Evolutionary conservation across 2,797 vertebrate genomes (phyloP).

Genomic region (Malacoraja senta): DNA sequence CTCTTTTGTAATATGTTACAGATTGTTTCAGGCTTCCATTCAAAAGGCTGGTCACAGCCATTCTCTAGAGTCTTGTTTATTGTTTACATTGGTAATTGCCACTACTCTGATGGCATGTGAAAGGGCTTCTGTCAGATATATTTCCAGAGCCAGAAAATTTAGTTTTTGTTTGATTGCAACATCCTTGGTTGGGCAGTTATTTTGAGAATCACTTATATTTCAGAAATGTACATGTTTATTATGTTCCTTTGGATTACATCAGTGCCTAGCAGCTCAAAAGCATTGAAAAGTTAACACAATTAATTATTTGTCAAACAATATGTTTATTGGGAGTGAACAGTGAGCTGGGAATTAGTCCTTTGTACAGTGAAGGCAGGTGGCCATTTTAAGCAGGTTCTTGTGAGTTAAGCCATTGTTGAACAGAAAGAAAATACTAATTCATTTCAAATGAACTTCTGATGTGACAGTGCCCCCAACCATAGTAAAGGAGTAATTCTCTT

Average conservation of each 20-base stretch:
- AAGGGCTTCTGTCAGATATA: constrained; percentile 36
- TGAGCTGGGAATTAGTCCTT: constrained; percentile 20
- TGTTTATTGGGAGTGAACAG: constrained; percentile 29
- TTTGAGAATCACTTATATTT: constrained; percentile 7
- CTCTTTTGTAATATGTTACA: constrained; percentile 34
- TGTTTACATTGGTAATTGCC: constrained; percentile 40
- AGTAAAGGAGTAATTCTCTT: background rate
- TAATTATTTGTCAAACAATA: constrained; percentile 30
- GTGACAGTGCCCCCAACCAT: background rate
- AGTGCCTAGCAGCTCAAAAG: background rate
- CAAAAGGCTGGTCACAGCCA: constrained; percentile 30
- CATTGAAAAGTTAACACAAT: constrained; percentile 31
- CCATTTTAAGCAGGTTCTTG: constrained; percentile 29
- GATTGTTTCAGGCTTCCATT: constrained; percentile 31
- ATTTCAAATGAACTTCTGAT: constrained; percentile 29
- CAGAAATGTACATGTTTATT: constrained; percentile 1
- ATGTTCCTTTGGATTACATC: background rate
- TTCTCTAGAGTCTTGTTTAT: constrained; percentile 39
- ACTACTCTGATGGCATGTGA: background rate
- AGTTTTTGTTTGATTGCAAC: constrained; percentile 17
- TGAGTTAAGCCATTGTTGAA: constrained; percentile 23
- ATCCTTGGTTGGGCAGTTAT: background rate
- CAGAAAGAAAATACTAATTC: constrained; percentile 21
- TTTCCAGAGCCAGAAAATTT: constrained; percentile 29
- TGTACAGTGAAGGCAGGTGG: constrained; percentile 24